Evolutionary conservation across 2,888 invertebrate species (phyloP).

Genomic region (Oscheius sp.): DNA sequence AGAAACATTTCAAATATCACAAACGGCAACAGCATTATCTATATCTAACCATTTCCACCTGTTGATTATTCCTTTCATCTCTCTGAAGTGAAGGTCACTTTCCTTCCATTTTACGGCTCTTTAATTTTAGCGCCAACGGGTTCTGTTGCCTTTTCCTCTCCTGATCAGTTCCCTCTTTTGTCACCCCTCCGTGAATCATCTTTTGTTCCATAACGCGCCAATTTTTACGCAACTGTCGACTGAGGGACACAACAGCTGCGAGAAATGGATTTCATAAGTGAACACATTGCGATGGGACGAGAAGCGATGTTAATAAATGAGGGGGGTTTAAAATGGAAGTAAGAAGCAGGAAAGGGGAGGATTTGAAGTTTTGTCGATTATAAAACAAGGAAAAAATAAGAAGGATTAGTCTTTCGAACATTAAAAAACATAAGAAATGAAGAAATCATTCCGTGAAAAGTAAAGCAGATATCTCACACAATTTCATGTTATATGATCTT

Average conservation of each 20-base stretch:
- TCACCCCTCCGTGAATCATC: constrained; percentile 15
- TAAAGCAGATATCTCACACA: no score
- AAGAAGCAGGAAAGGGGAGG: no score
- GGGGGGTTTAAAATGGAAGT: no score
- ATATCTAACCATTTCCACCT: background rate
- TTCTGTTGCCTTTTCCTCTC: constrained; percentile 3
- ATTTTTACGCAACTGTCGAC: constrained; percentile 10
- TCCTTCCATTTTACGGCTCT: background rate
- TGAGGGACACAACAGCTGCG: constrained; percentile 12
- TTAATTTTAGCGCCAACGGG: constrained; percentile 3
- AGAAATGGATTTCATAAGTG: background rate
- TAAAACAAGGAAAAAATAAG: background rate
- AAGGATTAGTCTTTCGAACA: no score
- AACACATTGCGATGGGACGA: no score
- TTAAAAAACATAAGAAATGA: no score
- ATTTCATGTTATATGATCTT: no score
- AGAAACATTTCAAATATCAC: no score
- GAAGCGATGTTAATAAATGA: no score
- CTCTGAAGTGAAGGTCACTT: background rate
- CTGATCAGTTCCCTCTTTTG: no score
- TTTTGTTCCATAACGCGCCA: constrained; percentile 19
- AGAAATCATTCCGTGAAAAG: no score
- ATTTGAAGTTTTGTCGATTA: background rate
- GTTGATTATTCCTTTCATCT: constrained; percentile 12
- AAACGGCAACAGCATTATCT: no score